Base-by-base conservation (phyloP, 2,888 invertebrate genomes). In the Lepidochrysops patricia region DNA sequence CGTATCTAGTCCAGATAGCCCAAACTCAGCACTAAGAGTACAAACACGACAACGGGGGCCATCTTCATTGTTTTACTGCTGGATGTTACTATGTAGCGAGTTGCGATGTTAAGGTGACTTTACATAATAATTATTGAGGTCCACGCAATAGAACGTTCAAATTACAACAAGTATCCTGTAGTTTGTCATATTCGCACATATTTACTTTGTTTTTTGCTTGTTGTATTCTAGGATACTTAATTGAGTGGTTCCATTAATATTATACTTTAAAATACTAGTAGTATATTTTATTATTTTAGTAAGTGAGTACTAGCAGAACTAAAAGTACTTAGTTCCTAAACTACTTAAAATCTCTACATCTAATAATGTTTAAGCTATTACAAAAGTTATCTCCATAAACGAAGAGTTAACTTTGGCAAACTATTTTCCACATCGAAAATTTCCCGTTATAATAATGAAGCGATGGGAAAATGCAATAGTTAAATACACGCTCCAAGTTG, bases 1-100 rank as follows among this genome's bases (percentile, higher is more conserved):
- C 52, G 61, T 64, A 63, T 64, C 66, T 63, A 63, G 59, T 61
- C 62, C 26, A 64, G 65, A 66, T 66, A 66, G 63, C 63, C 61
- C 35, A 35, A 50, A 19, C 52, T 59, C 13, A 32, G 32, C 15
- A 29, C 48, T 49, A n/a, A n/a, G n/a, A n/a, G n/a, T n/a, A 52
- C 52, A 58, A 58, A 58, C 25, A 58, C 52, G 19, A 52, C 52
- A 26, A 34, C 58, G 37, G 13, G 23, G 32, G 32, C 19, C 52
- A 52, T 54, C 54, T 54, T 32, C 54, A 54, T 23, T 54, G 57
- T 34, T 52, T 48, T 58, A 50, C 19, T 35, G 32, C 13, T 60
- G 52, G 52, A 35, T 37, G 52, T 27, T 56, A 56, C 23, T 48
- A 9, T 43, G 19, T 19, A 43, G 43, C 15, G 35, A 35, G n/a